Evolutionary conservation across 2,113 vertebrate species (phyloP), one percentile per base, ranked within the genome.

Genomic region (Rhadina sibilatrix): DNA sequence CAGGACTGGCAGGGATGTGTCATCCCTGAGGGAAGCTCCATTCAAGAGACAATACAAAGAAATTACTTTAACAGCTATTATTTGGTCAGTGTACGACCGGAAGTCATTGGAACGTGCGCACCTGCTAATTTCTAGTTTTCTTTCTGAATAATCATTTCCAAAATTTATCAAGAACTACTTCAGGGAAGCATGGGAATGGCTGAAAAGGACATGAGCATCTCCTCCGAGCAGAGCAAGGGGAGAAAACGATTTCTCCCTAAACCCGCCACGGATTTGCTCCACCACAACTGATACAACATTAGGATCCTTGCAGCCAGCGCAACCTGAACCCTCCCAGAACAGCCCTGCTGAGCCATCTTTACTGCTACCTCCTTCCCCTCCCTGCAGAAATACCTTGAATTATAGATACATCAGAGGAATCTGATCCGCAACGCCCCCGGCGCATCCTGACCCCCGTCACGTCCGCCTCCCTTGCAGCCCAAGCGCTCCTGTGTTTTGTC

Each of bases 331-430:
- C 76, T 52, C 72, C 22, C 50, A 49, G 69, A 87, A 71, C 15
- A 2, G 30, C 61, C 92, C 95, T 80, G 78, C 66, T 91, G 93
- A 89, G 84, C 38, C 74, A 72, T 89, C 83, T 66, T 93, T 80
- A 60, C n/a, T 68, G 79, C 74, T 56, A 63, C 68, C 70, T 91
- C 82, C 88, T 60, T 95, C 61, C 92, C 81, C 72, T 91, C 54
- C 37, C 42, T 79, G 84, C 38, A 97, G 78, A 95, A 97, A 97
- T 19, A 54, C 5, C 52, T 91, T 97, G 33, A 96, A 95, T 96
- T 93, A 96, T 94, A 90, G 91, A 97, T 93, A 70, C 71, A 85
- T 59, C 28, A 46, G 85, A 85, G 95, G 21, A 87, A 94, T 33
- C 57, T 4, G 70, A 96, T 83, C 94, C 16, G 75, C 86, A 66